Evolutionary conservation across 2,113 vertebrate species (phyloP).

Genomic region (Salvator merianae): DNA sequence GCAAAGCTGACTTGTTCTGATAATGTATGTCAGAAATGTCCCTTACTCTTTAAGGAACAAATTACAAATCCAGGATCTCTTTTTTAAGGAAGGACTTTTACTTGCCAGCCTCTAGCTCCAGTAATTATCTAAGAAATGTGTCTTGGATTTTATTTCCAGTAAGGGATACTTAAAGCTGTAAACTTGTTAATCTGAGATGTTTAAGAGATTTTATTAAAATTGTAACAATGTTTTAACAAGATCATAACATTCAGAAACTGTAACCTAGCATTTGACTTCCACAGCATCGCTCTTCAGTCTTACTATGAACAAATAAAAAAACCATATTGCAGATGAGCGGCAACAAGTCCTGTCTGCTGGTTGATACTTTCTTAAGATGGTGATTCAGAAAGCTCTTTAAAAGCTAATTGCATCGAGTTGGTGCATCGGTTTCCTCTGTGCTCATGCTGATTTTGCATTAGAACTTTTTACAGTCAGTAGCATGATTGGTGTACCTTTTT

Average conservation of each 20-base stretch:
- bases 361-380: no score
- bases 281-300: not conserved
- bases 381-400: not conserved
- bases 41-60: slow-evolving; percentile 25
- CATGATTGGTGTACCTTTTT: not conserved
- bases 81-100: slow-evolving; percentile 30
- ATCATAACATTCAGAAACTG: not conserved
- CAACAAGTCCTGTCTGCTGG: no score
- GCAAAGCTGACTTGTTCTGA: not conserved
- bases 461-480: not conserved
- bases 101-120: slow-evolving; percentile 30
- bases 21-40: slow-evolving; percentile 41
- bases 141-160: slow-evolving; percentile 23
- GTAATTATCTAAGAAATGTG: slow-evolving; percentile 35
- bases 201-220: not conserved
- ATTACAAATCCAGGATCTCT: slow-evolving; percentile 22
- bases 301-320: not conserved
- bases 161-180: slow-evolving; percentile 19
- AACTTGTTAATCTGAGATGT: not conserved
- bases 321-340: no score
- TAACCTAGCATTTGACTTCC: not conserved
- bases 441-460: not conserved
- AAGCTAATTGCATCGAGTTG: not conserved
- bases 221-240: not conserved
- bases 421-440: not conserved